Evolutionary conservation across 23 tunicate genomes (phyloP).

Genomic region (Ascidia mentula): DNA sequence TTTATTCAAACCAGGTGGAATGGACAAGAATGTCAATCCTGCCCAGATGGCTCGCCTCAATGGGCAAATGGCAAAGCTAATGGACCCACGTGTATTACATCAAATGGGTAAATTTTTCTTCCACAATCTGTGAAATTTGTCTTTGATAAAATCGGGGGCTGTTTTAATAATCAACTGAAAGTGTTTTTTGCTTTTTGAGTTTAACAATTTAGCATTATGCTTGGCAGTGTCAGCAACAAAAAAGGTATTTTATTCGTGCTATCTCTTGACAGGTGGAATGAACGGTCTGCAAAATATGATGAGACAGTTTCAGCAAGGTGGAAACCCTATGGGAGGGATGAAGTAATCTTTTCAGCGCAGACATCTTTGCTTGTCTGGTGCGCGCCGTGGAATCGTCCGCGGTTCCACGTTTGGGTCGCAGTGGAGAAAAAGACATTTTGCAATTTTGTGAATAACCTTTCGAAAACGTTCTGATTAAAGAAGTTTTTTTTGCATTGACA

Average conservation of each 20-base stretch:
- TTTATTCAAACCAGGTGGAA: constrained; percentile 92
- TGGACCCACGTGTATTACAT: constrained; percentile 97
- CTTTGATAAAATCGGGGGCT: neutral
- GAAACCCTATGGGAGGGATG: constrained; percentile 67
- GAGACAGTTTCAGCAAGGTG: constrained; percentile 95
- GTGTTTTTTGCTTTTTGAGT: neutral
- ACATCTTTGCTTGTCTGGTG: neutral
- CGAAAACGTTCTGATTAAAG: too few relatives aligned
- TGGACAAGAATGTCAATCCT: constrained; percentile 96
- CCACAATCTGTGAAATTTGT: neutral
- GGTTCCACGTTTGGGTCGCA: neutral
- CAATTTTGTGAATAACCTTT: too few relatives aligned
- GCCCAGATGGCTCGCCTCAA: constrained; percentile 94
- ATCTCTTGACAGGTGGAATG: constrained; percentile 67
- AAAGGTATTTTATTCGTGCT: neutral
- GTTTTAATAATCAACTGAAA: neutral
- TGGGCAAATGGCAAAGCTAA: constrained; percentile 97
- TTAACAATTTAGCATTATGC: too few relatives aligned
- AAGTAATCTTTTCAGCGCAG: constrained; percentile 2
- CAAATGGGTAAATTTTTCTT: constrained; percentile 69
- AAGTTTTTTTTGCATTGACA: too few relatives aligned
- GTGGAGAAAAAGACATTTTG: too few relatives aligned
- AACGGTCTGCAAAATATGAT: constrained; percentile 93
- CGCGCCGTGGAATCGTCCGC: neutral
- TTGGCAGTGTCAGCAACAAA: neutral